Evolutionary conservation across 2,113 vertebrate species (phyloP), one percentile per base, ranked within the genome.

Genomic region (Rhizomys pruinosus): DNA sequence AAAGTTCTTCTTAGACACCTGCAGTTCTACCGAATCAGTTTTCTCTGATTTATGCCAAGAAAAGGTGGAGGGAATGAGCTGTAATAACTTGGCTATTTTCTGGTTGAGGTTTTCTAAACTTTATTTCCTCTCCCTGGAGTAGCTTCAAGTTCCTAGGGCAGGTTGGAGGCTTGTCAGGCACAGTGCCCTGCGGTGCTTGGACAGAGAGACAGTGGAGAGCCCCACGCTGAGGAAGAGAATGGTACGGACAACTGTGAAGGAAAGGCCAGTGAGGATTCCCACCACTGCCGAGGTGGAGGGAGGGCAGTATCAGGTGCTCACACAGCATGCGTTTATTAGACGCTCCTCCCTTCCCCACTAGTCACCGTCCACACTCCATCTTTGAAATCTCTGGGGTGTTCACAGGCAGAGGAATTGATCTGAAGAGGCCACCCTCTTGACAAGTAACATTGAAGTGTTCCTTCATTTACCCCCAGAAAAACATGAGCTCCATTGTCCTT

Each of bases 1-100:
- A 98, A 98, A 98, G 98, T 97, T 97, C 97, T 98, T 98, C 95
- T 98, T 98, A 98, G 97, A 98, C 96, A 97, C 98, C 96, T 98
- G 93, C 90, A 68, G 95, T 71, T 89, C 52, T 64, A 76, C 82
- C 71, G 96, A 96, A 90, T 97, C 96, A 87, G 92, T 94, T 37
- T 97, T 97, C 97, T 97, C 92, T 97, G 94, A 94, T 95, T 96
- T 94, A 77, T 2, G 0, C 98, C 96, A 97, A 97, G 96, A 97
- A 97, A 97, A 95, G 74, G 66, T 92, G 87, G 96, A 64, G 63
- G 94, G 93, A 97, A 96, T 91, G 93, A 97, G 90, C 97, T 82
- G 95, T 87, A 39, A 86, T 93, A 92, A 87, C 94, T 96, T 93
- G 94, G 74, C 92, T 39, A 19, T 95, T 96, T 97, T 71, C 94